Base-by-base conservation (phyloP, 2,888 invertebrate species). In the Torymus auratus region DNA sequence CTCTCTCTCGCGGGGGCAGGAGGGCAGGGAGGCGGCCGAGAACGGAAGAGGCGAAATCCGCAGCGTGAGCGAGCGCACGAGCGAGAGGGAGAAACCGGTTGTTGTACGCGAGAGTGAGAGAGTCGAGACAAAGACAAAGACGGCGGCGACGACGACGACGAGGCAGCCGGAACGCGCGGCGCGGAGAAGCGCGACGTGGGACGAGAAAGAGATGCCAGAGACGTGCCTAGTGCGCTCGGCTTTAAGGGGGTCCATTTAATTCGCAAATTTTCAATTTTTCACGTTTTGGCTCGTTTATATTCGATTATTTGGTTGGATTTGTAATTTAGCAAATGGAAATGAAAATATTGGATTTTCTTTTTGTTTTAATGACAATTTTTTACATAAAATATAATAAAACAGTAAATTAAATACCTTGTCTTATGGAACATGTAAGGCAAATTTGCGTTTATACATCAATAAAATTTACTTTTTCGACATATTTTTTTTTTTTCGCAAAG, bases 31-130 rank as follows among this genome's bases (percentile, higher is more conserved):
- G n/a, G 74, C 41, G 58, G 12, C 15, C 14, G 53, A 23, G 68
- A 76, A 68, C 76, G 76, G 76, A 76, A 76, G 76, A 76, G 76
- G 76, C 41, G 15, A 13, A 12, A 41, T 41, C 41, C 41, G 41
- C 41, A 41, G 41, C 41, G 41, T 7, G 41, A 41, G 41, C 7
- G 41, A 41, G 41, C 76, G 55, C 28, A 17, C 15, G 23, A 17
- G 23, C 7, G 50, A 11, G 41, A 28, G 60, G 41, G 41, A 41
- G 41, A 41, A 61, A 20, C 61, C 12, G 61, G 61, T 23, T 12
- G 23, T 41, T 41, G 41, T 41, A 41, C 41, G 41, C 41, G 41
- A 41, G 41, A 41, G 41, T 41, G 15, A 17, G 60, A 60, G 60
- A 20, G 13, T 17, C 20, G 61, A 61, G 61, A 61, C 20, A 61